Evolutionary conservation across 2,113 vertebrate genomes (phyloP).

Genomic region (Cranoglanis bouderius): DNA sequence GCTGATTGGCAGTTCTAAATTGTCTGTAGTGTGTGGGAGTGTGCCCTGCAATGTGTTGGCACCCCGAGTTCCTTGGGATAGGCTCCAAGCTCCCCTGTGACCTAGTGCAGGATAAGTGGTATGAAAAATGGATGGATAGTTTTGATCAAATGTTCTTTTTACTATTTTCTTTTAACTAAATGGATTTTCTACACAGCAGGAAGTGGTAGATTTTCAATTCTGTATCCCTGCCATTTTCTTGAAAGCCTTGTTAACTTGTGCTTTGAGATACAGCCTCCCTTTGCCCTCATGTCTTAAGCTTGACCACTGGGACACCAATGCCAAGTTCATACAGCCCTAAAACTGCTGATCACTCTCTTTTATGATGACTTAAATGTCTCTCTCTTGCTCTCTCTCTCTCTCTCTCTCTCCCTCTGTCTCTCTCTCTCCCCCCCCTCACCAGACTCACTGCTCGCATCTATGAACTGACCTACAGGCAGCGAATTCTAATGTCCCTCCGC

Average conservation of each 20-base stretch:
- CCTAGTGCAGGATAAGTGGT: too few relatives aligned
- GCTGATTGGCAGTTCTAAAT: too few relatives aligned
- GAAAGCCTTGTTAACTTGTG: slow-evolving; percentile 11
- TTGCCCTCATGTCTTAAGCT: background rate
- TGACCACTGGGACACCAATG: slow-evolving; percentile 23
- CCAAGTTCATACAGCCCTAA: slow-evolving; percentile 35
- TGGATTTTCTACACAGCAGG: background rate
- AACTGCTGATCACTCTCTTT: slow-evolving; percentile 42
- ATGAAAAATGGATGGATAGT: background rate
- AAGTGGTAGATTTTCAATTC: background rate
- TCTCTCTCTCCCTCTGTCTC: background rate
- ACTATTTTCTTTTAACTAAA: background rate
- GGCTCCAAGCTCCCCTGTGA: too few relatives aligned
- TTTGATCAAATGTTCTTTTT: background rate
- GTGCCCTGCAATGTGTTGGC: too few relatives aligned
- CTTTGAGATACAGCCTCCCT: background rate
- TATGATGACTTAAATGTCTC: slow-evolving; percentile 23
- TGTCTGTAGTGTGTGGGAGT: too few relatives aligned
- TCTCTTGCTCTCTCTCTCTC: background rate
- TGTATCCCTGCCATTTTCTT: slow-evolving; percentile 33
- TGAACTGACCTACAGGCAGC: slow-evolving; percentile 43
- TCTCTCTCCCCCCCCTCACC: slow-evolving; percentile 1
- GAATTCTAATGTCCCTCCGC: slow-evolving; percentile 43
- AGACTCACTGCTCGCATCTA: slow-evolving; percentile 46
- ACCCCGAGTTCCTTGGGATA: too few relatives aligned